These are phyloP conservation scores for Drosophila bipectinata DNA, from an alignment of 1,140 invertebrate genomes.

Conservation along the genomic window DNA sequence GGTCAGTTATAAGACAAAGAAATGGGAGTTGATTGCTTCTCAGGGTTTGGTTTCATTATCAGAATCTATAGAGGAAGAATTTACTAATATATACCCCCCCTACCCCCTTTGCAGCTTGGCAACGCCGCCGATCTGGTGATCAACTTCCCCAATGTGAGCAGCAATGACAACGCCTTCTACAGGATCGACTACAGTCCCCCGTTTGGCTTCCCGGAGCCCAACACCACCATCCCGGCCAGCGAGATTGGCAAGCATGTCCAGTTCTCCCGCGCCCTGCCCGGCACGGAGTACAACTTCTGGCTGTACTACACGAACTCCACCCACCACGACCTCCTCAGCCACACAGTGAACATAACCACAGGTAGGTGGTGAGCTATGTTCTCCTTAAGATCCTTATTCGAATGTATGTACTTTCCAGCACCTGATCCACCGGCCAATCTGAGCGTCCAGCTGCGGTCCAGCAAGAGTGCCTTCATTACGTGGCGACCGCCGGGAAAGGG, in stretches of 20 bases:
- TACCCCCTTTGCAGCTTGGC: constrained; percentile 78
- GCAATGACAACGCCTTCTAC: constrained; percentile 91
- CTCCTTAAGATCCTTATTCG: too few species aligned
- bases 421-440: constrained; percentile 95
- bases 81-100: too few species aligned
- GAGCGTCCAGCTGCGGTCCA: constrained; percentile 90
- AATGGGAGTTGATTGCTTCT: background rate
- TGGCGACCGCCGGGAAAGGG: constrained; percentile 93
- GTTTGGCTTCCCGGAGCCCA: constrained; percentile 91
- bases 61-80: too few species aligned
- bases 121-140: constrained; percentile 91
- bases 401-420: constrained; percentile 85
- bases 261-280: constrained; percentile 92
- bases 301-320: constrained; percentile 94
- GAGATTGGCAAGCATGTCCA: constrained; percentile 93
- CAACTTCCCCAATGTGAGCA: constrained; percentile 91
- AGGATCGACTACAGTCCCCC: constrained; percentile 93
- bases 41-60: too few species aligned
- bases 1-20: background rate
- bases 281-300: constrained; percentile 95
- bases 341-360: constrained; percentile 95
- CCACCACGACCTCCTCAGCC: constrained; percentile 92
- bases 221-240: constrained; percentile 92
- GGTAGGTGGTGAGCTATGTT: constrained; percentile 84
- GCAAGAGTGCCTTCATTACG: constrained; percentile 91